Percentiles rank a stretch among this genome's conserved stretches.
These are phyloP conservation scores for Argyrosomus regius DNA, from an alignment of 2,797 vertebrate genomes.

Conservation along the genomic window DNA sequence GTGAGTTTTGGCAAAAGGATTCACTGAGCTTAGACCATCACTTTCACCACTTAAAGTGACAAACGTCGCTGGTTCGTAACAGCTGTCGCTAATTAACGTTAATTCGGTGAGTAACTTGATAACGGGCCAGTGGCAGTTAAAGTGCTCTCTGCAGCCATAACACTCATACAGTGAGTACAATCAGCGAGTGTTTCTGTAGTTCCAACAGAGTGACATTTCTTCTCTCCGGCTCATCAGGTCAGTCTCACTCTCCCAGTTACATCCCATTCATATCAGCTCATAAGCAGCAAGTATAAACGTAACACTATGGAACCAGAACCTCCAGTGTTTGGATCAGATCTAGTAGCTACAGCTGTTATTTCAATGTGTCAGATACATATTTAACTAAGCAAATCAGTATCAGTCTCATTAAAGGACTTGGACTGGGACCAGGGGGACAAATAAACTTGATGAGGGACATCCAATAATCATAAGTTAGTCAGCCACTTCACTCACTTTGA, in stretches of 20 bases:
- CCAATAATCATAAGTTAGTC: not conserved
- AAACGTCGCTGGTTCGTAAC: rapidly evolving
- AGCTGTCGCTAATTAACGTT: not conserved
- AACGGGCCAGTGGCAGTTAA: not conserved
- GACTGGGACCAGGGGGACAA: too few species aligned
- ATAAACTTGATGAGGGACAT: not conserved
- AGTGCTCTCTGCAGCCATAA: not conserved
- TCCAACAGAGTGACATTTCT: not conserved
- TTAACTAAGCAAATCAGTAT: not conserved
- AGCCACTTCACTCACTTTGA: not conserved
- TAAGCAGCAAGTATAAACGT: not conserved
- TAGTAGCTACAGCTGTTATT: not conserved
- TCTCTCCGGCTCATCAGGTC: not conserved
- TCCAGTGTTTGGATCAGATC: not conserved
- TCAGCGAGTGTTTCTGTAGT: not conserved
- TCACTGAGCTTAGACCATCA: not conserved
- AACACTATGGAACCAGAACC: not conserved
- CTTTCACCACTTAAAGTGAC: slow-evolving; percentile 4
- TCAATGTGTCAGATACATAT: not conserved
- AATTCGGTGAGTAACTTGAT: not conserved
- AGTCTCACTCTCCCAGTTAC: not conserved
- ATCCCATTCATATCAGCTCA: not conserved
- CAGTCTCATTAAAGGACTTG: too few species aligned
- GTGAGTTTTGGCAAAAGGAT: not conserved
- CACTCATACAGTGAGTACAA: too few species aligned